Conservation (phyloP, 2,797 vertebrate species). For the Spea hammondii region DNA sequence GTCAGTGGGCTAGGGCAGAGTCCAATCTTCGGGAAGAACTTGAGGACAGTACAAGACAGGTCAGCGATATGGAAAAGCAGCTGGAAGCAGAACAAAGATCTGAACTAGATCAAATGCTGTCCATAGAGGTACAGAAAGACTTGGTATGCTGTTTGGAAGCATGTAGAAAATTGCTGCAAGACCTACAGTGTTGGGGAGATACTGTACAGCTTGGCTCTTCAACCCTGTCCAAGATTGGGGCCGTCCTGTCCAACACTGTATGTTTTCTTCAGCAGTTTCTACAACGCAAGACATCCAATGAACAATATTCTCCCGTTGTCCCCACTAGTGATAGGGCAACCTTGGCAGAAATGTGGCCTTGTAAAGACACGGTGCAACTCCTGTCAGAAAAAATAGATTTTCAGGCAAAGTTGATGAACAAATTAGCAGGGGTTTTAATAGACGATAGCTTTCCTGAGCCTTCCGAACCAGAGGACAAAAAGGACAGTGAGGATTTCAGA, state of each 20-base stretch:
- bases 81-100: constrained; percentile 74
- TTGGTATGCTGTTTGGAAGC: constrained; percentile 81
- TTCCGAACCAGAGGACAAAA: constrained; percentile 63
- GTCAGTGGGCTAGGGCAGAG: constrained; percentile 72
- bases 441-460: constrained; percentile 71
- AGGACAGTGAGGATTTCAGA: constrained; percentile 66
- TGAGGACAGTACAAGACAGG: constrained; percentile 68
- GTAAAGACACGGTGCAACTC: constrained; percentile 62
- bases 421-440: constrained; percentile 84
- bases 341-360: constrained; percentile 50
- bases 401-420: constrained; percentile 84
- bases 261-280: constrained; percentile 54
- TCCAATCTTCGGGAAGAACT: constrained; percentile 72
- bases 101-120: constrained; percentile 65
- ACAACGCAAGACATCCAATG: background rate
- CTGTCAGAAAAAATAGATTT: constrained; percentile 84
- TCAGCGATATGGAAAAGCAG: constrained; percentile 71
- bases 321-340: constrained; percentile 35
- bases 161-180: constrained; percentile 76
- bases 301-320: background rate
- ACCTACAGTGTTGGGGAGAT: constrained; percentile 67
- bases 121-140: constrained; percentile 70
- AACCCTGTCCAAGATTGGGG: too few species aligned
- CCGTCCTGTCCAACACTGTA: constrained; percentile 49
- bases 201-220: constrained; percentile 49